Conservation (phyloP, 2,113 vertebrate genomes). For the Centrocercus urophasianus region DNA sequence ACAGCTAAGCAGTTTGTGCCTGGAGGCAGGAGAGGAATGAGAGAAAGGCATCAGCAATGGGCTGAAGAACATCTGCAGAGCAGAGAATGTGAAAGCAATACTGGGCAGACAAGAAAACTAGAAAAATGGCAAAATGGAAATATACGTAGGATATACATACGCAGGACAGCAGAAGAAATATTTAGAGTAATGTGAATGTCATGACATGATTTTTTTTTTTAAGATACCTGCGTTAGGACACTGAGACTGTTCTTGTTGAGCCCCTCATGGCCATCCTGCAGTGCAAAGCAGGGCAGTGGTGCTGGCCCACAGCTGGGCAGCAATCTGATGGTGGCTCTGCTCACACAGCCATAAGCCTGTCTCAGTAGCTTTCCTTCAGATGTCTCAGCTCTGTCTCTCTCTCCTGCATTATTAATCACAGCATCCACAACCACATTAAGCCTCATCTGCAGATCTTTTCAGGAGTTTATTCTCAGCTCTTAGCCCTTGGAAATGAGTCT, state of each 20-base stretch:
- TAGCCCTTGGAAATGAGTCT: neutral
- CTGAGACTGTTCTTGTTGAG: neutral
- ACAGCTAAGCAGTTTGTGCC: neutral
- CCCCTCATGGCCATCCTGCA: neutral
- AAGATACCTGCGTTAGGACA: neutral
- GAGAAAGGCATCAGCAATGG: neutral
- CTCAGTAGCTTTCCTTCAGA: neutral
- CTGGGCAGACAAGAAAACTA: neutral
- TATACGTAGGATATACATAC: neutral
- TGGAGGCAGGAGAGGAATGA: neutral
- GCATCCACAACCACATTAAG: conserved; percentile 25
- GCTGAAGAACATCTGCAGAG: neutral
- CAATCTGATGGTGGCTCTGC: neutral
- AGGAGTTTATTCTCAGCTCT: neutral
- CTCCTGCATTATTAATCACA: conserved; percentile 55
- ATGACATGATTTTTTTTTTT: neutral
- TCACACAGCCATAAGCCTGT: neutral
- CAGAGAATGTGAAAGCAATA: rapidly evolving
- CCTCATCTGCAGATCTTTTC: conserved; percentile 1
- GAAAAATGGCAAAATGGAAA: neutral
- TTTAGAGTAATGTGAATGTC: neutral
- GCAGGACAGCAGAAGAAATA: neutral
- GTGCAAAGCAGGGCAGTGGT: neutral
- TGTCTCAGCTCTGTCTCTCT: neutral
- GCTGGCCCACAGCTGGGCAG: neutral